Conservation (phyloP, 2,888 invertebrate species). For the Dascillus cervinus region DNA sequence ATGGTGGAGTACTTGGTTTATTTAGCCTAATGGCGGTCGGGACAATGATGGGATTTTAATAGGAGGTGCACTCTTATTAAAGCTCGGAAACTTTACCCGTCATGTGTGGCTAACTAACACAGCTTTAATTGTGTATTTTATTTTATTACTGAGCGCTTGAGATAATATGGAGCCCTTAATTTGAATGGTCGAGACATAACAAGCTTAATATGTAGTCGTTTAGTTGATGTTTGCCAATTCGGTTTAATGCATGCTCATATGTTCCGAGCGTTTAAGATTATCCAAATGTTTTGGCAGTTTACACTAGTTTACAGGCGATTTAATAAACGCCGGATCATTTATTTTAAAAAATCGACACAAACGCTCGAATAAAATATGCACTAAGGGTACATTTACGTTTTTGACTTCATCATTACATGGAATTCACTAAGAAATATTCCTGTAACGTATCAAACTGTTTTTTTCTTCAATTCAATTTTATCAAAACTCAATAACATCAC, state of each 20-base stretch:
- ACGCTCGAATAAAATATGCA: too few species aligned
- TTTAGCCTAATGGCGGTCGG: constrained; percentile 36
- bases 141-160: constrained; percentile 28
- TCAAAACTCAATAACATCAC: too few species aligned
- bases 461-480: too few species aligned
- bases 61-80: constrained; percentile 32
- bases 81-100: constrained; percentile 15
- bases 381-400: too few species aligned
- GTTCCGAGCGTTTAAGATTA: constrained; percentile 5
- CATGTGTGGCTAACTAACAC: constrained; percentile 16
- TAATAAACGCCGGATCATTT: too few species aligned
- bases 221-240: constrained; percentile 27
- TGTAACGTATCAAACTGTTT: too few species aligned
- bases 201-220: constrained; percentile 26
- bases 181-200: constrained; percentile 23
- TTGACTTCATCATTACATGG: too few species aligned
- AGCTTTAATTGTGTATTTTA: constrained; percentile 30
- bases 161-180: constrained; percentile 27
- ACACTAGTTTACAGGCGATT: background rate
- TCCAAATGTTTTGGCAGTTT: background rate
- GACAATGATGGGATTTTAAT: constrained; percentile 40
- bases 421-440: too few species aligned
- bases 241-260: constrained; percentile 23
- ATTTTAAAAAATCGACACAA: too few species aligned
- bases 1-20: constrained; percentile 30